Evolutionary conservation across 2,113 vertebrate genomes (phyloP), one percentile per base, ranked within the genome.

Genomic region (Tylochromis polylepis): DNA sequence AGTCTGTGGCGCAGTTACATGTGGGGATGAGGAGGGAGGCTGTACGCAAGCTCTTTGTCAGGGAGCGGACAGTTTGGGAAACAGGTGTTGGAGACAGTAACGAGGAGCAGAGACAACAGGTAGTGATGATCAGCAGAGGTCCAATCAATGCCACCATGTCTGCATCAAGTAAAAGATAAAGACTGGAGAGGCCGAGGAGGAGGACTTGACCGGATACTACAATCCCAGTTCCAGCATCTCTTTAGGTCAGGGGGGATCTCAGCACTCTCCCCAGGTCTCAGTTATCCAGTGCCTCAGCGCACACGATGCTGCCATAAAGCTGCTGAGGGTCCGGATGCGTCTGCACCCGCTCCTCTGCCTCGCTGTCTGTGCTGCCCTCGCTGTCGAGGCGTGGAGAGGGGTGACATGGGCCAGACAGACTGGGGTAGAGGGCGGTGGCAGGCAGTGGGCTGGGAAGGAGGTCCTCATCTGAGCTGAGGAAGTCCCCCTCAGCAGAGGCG

Each of bases 391-490:
- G 94, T 90, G 96, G 95, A 11, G 96, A 96, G 0, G 96, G 95
- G 81, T 95, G 97, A 22, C 96, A 96, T 1, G 94, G 95, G 57
- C 95, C 93, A 0, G 96, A 93, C 85, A 97, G 95, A 10, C 95
- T 88, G 0, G 97, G 95, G 86, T 97, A 97, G 79, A 98, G 95
- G 11, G 95, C 94, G 3, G 88, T 94, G 81, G 96, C 90, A 8
- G 96, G 97, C 84, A 97, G 95, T 1, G 96, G 96, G 82, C 96
- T 96, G 41, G 96, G 95, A 2, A 98, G 96, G 59, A 98, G 96
- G 93, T 98, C 98, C 55, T 98, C 98, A 2, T 98, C 98, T 0
- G 98, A 99, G 11, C 97, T 98, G 88, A 98, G 96, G 9, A 98
- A 99, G 95, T 98, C 98, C 20, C 97, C 97, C 31, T 98, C 98